Base-by-base conservation (phyloP, 2,797 vertebrate genomes). In the Pipistrellus nathusii region DNA sequence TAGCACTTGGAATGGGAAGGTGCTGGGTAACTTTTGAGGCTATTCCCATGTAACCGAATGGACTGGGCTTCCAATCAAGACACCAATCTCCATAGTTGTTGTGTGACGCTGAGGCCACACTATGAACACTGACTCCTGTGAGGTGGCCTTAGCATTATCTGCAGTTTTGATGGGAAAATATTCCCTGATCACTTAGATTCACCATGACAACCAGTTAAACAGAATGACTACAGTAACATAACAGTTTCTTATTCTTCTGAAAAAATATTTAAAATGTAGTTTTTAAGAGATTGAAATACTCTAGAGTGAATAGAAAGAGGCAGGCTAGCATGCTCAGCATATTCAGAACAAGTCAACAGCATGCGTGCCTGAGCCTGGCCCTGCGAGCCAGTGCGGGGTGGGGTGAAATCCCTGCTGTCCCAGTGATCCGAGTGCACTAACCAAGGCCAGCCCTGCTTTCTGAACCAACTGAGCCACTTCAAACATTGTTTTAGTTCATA, bases 111-210 rank as follows among this genome's bases (percentile, higher is more conserved):
- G n/a, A 66, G 84, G 20, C 55, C 12, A 32, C 30, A 77, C 17
- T 69, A 27, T 17, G 12, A 64, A 38, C 23, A 68, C 64, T 8
- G 41, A 57, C 14, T 55, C 30, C 57, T 64, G 17, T 62, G 32
- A 35, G 62, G 4, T 62, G 35, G 3, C 21, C 44, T 75, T 87
- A 77, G 25, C 30, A 32, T 66, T 85, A 57, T n/a, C 38, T 25
- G n/a, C 51, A 51, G 51, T 85, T 90, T 82, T 53, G 59, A 92
- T 88, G 46, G 85, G 17, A 68, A 77, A 85, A 41, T 62, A 85
- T 59, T 78, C 9, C 51, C 18, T 48, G 30, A 90, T 66, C 8
- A n/a, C 20, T 62, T 62, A 69, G 55, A 75, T 92, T 94, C 23
- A 35, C 83, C 51, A 95, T 44, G 35, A 41, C 80, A 90, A 75